Base-by-base conservation (phyloP, 2,888 invertebrate genomes). In the Phengaris alcon region DNA sequence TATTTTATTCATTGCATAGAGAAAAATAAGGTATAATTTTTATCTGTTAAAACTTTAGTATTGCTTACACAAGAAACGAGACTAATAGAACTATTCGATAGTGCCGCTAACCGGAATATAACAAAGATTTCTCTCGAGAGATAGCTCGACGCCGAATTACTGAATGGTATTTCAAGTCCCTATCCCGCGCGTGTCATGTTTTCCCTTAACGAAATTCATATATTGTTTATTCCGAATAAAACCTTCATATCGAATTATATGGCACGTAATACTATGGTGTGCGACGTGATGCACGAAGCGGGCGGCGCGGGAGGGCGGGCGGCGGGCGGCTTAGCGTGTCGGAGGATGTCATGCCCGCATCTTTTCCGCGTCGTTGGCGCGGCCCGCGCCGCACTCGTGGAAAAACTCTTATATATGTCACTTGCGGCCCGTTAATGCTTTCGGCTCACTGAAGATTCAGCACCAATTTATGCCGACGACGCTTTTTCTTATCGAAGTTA, bases 311-410 rank as follows among this genome's bases (percentile, higher is more conserved):
- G 59, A 6, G 15, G 70, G 51, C 51, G 72, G 7, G 72, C 52
- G 72, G 72, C 52, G 70, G 7, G 72, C 52, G 72, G 72, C 52
- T 52, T 70, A 52, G 70, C 70, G 72, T 72, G 72, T 70, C 52
- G 72, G 54, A 88, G 87, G 81, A 86, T 86, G 86, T 87, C 86
- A 84, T 85, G 84, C 78, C 82, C 84, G 84, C 87, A 87, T 88
- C 87, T 87, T 88, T 91, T 92, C 90, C 90, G 82, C 87, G 83
- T 88, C 91, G 91, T 92, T 91, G 88, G 84, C 80, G 84, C 84
- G 87, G 76, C 75, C 72, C 59, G 59, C 75, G 85, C 84, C 86
- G 79, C 80, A 81, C 85, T 84, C 81, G 74, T 79, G 85, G 86
- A 85, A 85, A 88, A 88, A 85, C 80, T 80, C 78, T 75, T 79